Conservation (phyloP, 1,140 invertebrate genomes). For the Drosophila funebris region DNA sequence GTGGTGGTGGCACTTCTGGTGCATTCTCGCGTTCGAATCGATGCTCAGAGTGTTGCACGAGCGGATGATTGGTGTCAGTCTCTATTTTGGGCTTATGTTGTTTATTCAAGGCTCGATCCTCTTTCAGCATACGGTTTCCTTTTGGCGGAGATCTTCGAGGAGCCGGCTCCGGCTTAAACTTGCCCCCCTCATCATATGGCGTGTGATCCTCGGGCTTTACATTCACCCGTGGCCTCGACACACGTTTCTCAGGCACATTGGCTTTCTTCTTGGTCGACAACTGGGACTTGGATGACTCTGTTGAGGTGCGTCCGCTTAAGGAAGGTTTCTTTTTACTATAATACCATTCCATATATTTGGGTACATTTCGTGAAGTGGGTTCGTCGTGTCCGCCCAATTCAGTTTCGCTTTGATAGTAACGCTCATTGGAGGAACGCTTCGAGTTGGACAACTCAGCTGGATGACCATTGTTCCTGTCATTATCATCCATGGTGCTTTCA, state of each 20-base stretch:
- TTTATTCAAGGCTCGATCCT: slow-evolving; percentile 73
- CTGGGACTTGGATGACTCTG: slow-evolving; percentile 67
- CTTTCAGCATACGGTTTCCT: slow-evolving; percentile 68
- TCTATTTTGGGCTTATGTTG: slow-evolving; percentile 68
- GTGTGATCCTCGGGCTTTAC: slow-evolving; percentile 69
- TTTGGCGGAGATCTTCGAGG: slow-evolving; percentile 72
- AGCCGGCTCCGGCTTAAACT: slow-evolving; percentile 83
- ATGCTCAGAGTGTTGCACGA: slow-evolving; percentile 90
- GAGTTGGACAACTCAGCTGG: slow-evolving; percentile 49
- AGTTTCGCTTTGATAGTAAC: slow-evolving; percentile 69
- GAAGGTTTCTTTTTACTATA: slow-evolving; percentile 75
- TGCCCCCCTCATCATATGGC: slow-evolving; percentile 79
- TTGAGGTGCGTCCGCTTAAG: slow-evolving; percentile 63
- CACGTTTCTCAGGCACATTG: slow-evolving; percentile 80
- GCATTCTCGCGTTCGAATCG: slow-evolving; percentile 88
- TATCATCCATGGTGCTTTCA: slow-evolving; percentile 38
- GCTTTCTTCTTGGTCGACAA: slow-evolving; percentile 54
- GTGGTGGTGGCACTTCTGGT: slow-evolving; percentile 87
- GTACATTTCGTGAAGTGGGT: slow-evolving; percentile 84
- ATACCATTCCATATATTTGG: slow-evolving; percentile 89
- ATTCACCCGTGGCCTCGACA: slow-evolving; percentile 81
- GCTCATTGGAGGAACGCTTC: slow-evolving; percentile 48
- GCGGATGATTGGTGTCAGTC: slow-evolving; percentile 86
- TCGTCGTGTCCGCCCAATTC: slow-evolving; percentile 54
- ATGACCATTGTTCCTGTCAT: slow-evolving; percentile 64